phyloP scores from a whole-genome alignment of 2,113 vertebrate species.

The Alligator sinensis region DNA sequence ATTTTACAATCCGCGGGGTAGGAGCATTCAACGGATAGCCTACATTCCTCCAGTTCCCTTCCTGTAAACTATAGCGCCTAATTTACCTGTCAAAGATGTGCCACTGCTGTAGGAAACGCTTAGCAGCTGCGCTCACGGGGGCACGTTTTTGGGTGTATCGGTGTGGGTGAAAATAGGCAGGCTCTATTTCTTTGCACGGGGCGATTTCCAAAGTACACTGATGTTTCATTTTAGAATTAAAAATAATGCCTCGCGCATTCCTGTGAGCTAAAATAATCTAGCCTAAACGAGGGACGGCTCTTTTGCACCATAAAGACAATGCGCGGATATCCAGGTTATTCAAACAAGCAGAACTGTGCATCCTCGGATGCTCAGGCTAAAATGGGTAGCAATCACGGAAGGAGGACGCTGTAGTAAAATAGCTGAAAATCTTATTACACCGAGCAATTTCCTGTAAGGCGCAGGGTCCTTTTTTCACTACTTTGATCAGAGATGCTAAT shows the following conservation, averaged over 20 bases:
- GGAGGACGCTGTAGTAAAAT: not conserved
- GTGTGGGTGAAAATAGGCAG: not conserved
- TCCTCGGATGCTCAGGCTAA: not conserved
- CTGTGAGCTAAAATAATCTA: not conserved
- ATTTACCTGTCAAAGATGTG: not conserved
- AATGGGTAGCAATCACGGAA: not conserved
- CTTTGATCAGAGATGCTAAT: not conserved
- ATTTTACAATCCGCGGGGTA: not conserved
- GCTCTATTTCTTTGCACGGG: not conserved
- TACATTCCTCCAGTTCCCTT: not conserved
- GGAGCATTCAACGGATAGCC: not conserved
- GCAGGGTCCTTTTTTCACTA: too few relatives aligned
- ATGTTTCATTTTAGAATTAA: not conserved
- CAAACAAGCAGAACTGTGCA: not conserved
- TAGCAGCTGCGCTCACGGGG: not conserved
- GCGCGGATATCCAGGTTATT: not conserved
- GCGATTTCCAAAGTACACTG: not conserved
- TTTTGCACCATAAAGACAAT: not conserved
- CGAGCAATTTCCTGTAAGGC: not conserved
- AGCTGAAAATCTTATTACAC: not conserved
- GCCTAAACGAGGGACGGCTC: not conserved
- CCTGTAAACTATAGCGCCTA: not conserved
- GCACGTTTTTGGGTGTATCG: not conserved
- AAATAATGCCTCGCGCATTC: not conserved
- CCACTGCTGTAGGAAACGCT: not conserved